Evolutionary conservation across 2,113 vertebrate species (phyloP).

Genomic region (Suricata suricatta): DNA sequence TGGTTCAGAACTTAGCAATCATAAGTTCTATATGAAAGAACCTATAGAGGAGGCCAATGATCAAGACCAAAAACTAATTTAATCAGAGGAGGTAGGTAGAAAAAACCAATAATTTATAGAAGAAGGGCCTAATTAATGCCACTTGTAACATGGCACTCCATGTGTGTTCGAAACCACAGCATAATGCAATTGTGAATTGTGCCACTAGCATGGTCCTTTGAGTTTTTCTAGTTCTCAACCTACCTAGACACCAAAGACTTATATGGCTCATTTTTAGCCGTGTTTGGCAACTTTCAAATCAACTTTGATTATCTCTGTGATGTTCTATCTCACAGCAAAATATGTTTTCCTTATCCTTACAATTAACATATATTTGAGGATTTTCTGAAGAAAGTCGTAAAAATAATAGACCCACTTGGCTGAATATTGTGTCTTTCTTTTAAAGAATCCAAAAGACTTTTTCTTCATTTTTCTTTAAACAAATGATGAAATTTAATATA

Average conservation of each 20-base stretch:
- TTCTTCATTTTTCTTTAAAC: background rate
- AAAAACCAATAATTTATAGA: background rate
- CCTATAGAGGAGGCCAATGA: background rate
- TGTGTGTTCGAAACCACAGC: background rate
- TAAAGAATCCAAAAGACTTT: background rate
- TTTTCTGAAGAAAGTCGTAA: conserved; percentile 19
- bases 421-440: background rate
- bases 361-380: background rate
- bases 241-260: background rate
- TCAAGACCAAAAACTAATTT: background rate
- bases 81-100: background rate
- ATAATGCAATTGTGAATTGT: background rate
- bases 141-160: background rate
- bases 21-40: background rate
- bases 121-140: background rate
- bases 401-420: background rate
- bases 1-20: background rate
- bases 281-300: background rate
- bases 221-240: background rate
- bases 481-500: background rate
- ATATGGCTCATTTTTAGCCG: background rate
- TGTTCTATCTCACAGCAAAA: background rate
- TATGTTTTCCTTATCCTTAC: background rate
- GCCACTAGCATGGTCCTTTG: background rate
- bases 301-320: background rate